Evolutionary conservation across 2,888 invertebrate species (phyloP), one percentile per base, ranked within the genome.

Genomic region (Troides helena): DNA sequence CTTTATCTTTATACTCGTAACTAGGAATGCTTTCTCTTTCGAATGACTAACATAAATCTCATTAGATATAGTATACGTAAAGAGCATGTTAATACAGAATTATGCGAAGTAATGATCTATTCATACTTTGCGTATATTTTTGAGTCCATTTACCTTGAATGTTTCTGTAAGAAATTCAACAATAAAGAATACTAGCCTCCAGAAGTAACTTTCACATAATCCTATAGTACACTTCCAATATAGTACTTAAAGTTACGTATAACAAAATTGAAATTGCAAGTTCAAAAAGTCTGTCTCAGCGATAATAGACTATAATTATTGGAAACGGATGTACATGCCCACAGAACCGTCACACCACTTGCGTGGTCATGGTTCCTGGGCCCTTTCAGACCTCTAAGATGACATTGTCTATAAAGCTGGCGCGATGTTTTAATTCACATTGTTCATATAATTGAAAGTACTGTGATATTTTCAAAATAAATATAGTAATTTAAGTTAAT

Each of bases 41-140:
- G 36, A 50, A 46, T 65, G 69, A 69, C 69, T 69, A 57, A 65
- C 61, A 62, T 56, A 69, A 73, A 68, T 71, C 64, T 66, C 59
- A 60, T 60, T 66, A 56, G 61, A 65, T 36, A 4, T 18, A 43
- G 43, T 43, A 18, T 50, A 18, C 50, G 3, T 50, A 18, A 50
- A 53, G 10, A 53, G n/a, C 18, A 7, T 12, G 53, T 7, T n/a
- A 53, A 53, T n/a, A 53, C 53, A 53, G 53, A 18, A 53, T 53
- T 53, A 53, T 53, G 53, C n/a, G n/a, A 53, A 53, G 14, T 7
- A 53, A 18, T 53, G 43, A 43, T 10, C 43, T 50, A 18, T 50
- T 17, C 53, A 53, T 12, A n/a, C 18, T 53, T 53, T 3, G 2
- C 46, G 14, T 53, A 53, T 18, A n/a, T 53, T 53, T n/a, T 18